These are phyloP conservation scores for Drosophila barbarae DNA, from an alignment of 2,888 invertebrate genomes.

Conservation along the genomic window DNA sequence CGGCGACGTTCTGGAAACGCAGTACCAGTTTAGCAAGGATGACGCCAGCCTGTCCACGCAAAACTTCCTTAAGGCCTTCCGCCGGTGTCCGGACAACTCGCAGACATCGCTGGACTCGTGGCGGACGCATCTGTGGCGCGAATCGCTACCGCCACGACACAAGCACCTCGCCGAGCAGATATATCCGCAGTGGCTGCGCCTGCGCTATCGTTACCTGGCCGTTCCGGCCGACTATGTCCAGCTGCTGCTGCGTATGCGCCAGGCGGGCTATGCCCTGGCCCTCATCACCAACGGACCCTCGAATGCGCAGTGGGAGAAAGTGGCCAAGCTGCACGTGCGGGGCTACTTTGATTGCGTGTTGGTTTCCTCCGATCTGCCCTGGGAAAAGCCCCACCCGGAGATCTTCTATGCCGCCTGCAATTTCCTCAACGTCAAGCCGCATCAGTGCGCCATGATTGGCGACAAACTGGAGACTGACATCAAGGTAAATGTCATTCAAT, in stretches of 20 bases:
- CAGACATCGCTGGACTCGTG: slow-evolving; percentile 87
- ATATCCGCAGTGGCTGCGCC: slow-evolving; percentile 88
- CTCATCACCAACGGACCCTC: slow-evolving; percentile 93
- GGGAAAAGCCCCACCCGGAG: slow-evolving; percentile 91
- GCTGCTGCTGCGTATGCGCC: slow-evolving; percentile 85
- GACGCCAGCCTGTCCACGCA: slow-evolving; percentile 84
- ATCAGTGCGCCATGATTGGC: slow-evolving; percentile 91
- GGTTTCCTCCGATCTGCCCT: slow-evolving; percentile 90
- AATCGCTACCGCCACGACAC: slow-evolving; percentile 87
- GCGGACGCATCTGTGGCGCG: slow-evolving; percentile 88
- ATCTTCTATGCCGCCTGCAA: slow-evolving; percentile 91
- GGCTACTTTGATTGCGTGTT: slow-evolving; percentile 89
- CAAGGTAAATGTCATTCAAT: slow-evolving; percentile 79
- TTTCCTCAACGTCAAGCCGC: slow-evolving; percentile 86
- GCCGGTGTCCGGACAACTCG: slow-evolving; percentile 90
- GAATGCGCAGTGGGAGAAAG: slow-evolving; percentile 93
- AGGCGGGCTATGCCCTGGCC: slow-evolving; percentile 86
- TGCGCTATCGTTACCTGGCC: slow-evolving; percentile 88
- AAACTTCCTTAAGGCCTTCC: slow-evolving; percentile 87
- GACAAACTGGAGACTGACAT: slow-evolving; percentile 94
- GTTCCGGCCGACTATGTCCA: slow-evolving; percentile 85
- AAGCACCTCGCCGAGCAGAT: slow-evolving; percentile 87
- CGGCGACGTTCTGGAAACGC: slow-evolving; percentile 80
- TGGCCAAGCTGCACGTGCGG: slow-evolving; percentile 85
- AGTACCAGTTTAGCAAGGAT: slow-evolving; percentile 85